These are phyloP conservation scores for Tetraodon nigroviridis DNA, from an alignment of 2,113 vertebrate species.

Conservation along the genomic window DNA sequence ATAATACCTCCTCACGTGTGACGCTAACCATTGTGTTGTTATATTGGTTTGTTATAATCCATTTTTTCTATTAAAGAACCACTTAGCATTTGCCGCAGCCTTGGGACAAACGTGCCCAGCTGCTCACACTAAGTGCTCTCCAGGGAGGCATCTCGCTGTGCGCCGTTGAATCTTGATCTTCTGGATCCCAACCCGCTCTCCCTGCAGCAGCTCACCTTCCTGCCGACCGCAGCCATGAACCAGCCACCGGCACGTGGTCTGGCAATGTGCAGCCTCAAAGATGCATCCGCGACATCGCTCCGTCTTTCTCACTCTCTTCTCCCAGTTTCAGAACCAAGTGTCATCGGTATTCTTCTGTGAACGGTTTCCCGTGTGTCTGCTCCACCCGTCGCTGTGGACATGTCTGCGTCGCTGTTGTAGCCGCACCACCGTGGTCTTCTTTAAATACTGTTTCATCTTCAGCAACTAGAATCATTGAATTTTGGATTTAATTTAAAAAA, in stretches of 20 bases:
- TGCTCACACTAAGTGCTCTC: conserved; percentile 23
- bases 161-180: conserved; percentile 18
- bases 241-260: conserved; percentile 21
- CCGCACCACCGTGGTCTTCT: no score
- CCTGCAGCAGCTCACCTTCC: conserved; percentile 1
- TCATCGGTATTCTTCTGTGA: not conserved
- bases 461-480: no score
- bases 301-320: not conserved
- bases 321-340: not conserved
- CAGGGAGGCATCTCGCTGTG: conserved; percentile 8
- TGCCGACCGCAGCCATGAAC: not conserved
- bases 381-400: not conserved
- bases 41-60: conserved; percentile 7
- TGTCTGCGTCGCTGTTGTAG: no score
- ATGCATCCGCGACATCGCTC: not conserved
- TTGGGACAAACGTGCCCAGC: conserved; percentile 6
- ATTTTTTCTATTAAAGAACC: not conserved
- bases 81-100: conserved; percentile 17
- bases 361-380: not conserved
- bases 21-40: not conserved
- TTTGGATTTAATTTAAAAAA: no score
- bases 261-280: conserved; percentile 26
- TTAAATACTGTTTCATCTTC: no score
- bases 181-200: not conserved
- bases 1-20: conserved; percentile 20